Percentiles rank a stretch among this genome's conserved stretches.
phyloP scores from a whole-genome alignment of 2,888 invertebrate genomes.

The Ernsta delagoae region DNA sequence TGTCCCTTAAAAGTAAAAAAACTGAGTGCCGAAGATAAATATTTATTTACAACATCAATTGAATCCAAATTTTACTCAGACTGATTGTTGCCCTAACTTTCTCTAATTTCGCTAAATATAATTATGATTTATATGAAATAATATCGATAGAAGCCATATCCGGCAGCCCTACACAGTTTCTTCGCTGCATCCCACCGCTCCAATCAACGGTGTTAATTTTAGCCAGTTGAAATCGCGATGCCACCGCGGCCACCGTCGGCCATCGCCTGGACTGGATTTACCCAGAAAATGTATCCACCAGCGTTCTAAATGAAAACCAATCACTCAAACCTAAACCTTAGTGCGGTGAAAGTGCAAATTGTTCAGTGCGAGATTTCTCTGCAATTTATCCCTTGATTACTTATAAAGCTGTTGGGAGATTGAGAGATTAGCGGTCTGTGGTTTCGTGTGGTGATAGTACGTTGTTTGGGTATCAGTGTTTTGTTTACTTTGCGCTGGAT shows the following conservation, averaged over 20 bases:
- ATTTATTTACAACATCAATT: too few species aligned
- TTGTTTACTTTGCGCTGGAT: slow-evolving; percentile 36
- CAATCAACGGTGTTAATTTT: slow-evolving; percentile 72
- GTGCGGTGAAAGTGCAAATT: slow-evolving; percentile 30
- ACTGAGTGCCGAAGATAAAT: too few species aligned
- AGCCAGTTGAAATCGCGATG: slow-evolving; percentile 80
- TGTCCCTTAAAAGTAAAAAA: too few species aligned
- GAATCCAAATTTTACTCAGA: too few species aligned
- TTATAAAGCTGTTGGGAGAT: slow-evolving; percentile 1
- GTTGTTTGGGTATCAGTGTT: slow-evolving; percentile 27
- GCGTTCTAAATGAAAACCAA: slow-evolving; percentile 3
- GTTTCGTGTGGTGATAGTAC: slow-evolving; percentile 18
- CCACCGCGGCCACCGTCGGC: slow-evolving; percentile 58
- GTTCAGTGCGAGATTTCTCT: slow-evolving; percentile 13
- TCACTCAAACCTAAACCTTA: slow-evolving; percentile 4
- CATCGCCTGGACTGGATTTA: slow-evolving; percentile 33
- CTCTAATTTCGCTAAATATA: too few species aligned
- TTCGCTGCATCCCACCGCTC: slow-evolving; percentile 52
- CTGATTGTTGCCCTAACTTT: too few species aligned
- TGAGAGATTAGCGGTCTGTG: slow-evolving; percentile 10
- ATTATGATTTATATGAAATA: too few species aligned
- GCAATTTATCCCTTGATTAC: slow-evolving; percentile 13
- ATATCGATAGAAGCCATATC: background rate
- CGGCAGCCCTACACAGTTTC: slow-evolving; percentile 41
- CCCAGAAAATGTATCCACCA: background rate